phyloP scores from a whole-genome alignment of 2,113 vertebrate genomes.

The Semicossyphus pulcher region DNA sequence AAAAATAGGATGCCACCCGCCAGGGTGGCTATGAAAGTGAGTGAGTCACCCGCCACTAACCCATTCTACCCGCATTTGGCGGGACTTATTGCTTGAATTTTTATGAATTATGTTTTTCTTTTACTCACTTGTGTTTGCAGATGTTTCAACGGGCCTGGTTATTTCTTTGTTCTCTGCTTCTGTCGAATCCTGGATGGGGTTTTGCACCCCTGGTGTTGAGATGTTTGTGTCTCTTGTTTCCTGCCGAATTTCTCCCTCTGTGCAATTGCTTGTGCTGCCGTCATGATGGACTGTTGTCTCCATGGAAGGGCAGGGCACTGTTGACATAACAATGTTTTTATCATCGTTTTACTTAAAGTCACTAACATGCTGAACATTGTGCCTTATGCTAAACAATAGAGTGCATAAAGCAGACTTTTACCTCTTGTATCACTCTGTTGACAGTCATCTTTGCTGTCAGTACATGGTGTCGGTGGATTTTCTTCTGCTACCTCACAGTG shows the following conservation, averaged over 20 bases:
- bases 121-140: too few species aligned
- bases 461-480: neutral
- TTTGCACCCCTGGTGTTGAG: neutral
- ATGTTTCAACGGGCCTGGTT: neutral
- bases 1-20: too few species aligned
- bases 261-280: neutral
- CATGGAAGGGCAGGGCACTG: neutral
- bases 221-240: neutral
- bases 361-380: neutral
- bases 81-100: too few species aligned
- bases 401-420: constrained; percentile 1
- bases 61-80: too few species aligned
- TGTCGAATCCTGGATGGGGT: too few species aligned
- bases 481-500: neutral
- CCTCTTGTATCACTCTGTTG: neutral
- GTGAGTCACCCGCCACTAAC: too few species aligned
- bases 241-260: neutral
- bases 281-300: neutral
- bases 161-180: neutral
- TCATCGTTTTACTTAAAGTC: neutral
- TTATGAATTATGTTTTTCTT: too few species aligned
- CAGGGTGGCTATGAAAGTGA: too few species aligned
- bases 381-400: neutral
- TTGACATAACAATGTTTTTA: neutral
- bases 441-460: neutral